Evolutionary conservation across 2,113 vertebrate genomes (phyloP), one percentile per base, ranked within the genome.

Genomic region (Peromyscus leucopus): DNA sequence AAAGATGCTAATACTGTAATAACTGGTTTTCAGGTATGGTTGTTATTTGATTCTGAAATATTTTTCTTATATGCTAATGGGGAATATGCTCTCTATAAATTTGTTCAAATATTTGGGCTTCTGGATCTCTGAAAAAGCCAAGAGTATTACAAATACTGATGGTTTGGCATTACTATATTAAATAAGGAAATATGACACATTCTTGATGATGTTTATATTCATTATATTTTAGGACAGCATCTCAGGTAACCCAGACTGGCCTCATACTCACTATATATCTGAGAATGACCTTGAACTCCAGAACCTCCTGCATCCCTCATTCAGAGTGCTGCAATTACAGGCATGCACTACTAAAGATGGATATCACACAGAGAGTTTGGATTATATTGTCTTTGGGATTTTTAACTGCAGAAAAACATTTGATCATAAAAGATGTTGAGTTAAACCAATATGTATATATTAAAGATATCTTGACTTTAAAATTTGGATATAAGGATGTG

Each of bases 21-120:
- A 95, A 57, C 48, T 84, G 26, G 17, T 71, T 92, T 95, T 59
- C 11, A 76, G 21, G 12, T 65, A 42, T 80, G 69, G 17, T 67
- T 92, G 83, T 65, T 48, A 86, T 85, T 97, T 97, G 3, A 82
- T 91, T 97, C 33, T 87, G 61, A 95, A 93, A 89, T 92, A 63
- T 7, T 90, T 95, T 91, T 96, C 36, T 88, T 83, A 91, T 16
- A 69, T 93, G 26, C 78, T 89, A 90, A 69, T 87, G 24, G 36
- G 21, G 21, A 90, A 67, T 39, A 89, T 6, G 48, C 4, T 31
- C 3, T 93, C 12, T 36, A 4, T 24, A 69, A 85, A 63, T 94
- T 96, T 67, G 10, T 12, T 88, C 74, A 87, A 75, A 90, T 87
- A 76, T 79, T 55, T 94, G 7, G 59, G 16, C 75, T 16, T 72